Evolutionary conservation across 2,888 invertebrate genomes (phyloP).

Genomic region (Trichopoda pennipes): DNA sequence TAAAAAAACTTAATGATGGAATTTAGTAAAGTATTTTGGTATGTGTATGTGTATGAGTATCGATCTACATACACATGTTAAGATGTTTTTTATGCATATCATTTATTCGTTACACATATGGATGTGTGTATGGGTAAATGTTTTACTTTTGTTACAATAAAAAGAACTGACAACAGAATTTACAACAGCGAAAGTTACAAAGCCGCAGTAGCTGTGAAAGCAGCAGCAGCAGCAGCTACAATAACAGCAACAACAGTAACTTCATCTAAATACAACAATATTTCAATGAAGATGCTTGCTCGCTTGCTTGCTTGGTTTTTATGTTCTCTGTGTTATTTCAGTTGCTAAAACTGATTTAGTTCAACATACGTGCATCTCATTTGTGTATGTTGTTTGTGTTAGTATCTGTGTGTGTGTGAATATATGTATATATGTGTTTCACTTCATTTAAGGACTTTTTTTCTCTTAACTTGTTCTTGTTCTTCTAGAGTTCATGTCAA

Average conservation of each 20-base stretch:
- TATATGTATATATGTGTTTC: not conserved
- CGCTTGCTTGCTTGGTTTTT: no score
- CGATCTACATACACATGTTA: not conserved
- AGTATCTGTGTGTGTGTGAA: conserved; percentile 12
- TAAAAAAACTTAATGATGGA: conserved; percentile 56
- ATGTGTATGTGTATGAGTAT: not conserved
- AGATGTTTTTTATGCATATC: conserved; percentile 2
- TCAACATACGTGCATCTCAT: conserved; percentile 16
- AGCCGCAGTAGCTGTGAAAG: conserved; percentile 43
- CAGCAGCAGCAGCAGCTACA: conserved; percentile 32
- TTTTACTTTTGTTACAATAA: conserved; percentile 32
- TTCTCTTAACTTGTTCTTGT: conserved; percentile 1
- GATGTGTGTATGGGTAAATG: not conserved
- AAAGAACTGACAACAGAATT: conserved; percentile 37
- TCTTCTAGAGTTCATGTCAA: conserved; percentile 53
- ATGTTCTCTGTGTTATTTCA: conserved; percentile 22
- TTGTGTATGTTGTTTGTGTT: conserved; percentile 6
- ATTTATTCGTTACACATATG: not conserved
- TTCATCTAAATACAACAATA: no score
- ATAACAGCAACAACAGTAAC: not conserved
- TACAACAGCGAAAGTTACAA: conserved; percentile 40
- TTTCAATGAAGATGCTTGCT: conserved; percentile 33
- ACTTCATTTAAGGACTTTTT: conserved; percentile 52
- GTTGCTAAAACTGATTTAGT: conserved; percentile 21
- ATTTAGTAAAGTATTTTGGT: conserved; percentile 8